A percentile compares a stretch with the other conserved stretches of the same genome.
These are phyloP conservation scores for Bruchidius siliquastri DNA, from an alignment of 2,888 invertebrate species.

Conservation along the genomic window DNA sequence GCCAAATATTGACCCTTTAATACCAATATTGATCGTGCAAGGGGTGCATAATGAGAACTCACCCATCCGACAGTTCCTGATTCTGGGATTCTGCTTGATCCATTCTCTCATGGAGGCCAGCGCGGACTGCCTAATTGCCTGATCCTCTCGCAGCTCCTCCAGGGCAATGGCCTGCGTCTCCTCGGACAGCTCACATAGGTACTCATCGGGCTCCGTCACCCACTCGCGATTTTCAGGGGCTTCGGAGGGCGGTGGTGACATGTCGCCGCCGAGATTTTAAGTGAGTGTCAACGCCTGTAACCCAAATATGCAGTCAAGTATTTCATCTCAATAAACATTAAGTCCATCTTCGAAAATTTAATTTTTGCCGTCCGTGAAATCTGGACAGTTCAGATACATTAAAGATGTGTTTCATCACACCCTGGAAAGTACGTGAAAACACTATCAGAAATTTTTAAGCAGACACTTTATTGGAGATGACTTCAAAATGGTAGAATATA, in stretches of 20 bases:
- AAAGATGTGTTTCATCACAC: too few species aligned
- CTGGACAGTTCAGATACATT: too few species aligned
- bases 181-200: constrained; percentile 56
- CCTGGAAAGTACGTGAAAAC: too few species aligned
- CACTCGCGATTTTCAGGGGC: constrained; percentile 35
- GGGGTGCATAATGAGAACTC: constrained; percentile 24
- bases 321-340: too few species aligned
- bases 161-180: constrained; percentile 62
- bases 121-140: constrained; percentile 59
- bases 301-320: too few species aligned
- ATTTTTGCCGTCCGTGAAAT: too few species aligned
- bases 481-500: too few species aligned
- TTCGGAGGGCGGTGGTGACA: not conserved
- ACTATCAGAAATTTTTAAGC: too few species aligned
- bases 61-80: constrained; percentile 66
- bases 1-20: too few species aligned
- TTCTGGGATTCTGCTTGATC: constrained; percentile 67
- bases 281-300: not conserved
- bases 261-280: not conserved
- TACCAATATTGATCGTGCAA: too few species aligned
- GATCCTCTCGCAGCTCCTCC: constrained; percentile 66
- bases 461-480: too few species aligned
- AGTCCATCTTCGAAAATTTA: too few species aligned
- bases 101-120: constrained; percentile 64
- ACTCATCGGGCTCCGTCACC: constrained; percentile 61